Base-by-base conservation (phyloP, 2,888 invertebrate species). In the Thecocarcelia acutangulata region DNA sequence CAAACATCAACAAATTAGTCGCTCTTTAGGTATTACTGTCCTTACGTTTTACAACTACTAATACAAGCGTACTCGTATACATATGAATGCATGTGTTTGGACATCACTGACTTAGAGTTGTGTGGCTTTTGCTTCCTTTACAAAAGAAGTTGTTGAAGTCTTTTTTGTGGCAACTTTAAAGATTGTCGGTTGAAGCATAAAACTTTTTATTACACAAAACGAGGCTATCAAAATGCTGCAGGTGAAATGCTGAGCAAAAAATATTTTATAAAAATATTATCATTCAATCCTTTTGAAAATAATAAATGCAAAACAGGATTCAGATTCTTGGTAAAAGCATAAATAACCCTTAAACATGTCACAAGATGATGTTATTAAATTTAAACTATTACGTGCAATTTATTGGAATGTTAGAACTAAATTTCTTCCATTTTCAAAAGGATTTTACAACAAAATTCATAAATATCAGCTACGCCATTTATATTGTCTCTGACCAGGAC, bases 221-320 rank as follows among this genome's bases (percentile, higher is more conserved):
- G 54, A 50, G 70, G 64, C 48, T 54, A 78, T 72, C 63, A 58
- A 64, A 78, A 48, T 52, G 78, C 78, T 72, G 64, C 78, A 78
- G 72, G 70, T 78, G 70, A 72, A 72, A 37, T 58, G 50, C 48
- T 50, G 19, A 54, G 50, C 48, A 44, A 64, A 56, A 66, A 46
- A 28, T 28, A 28, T 28, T 28, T 28, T 15, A n/a, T 15, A 33
- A n/a, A 28, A 44, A 11, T n/a, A 50, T 19, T 24, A 19, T n/a
- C 48, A 63, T 48, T 33, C 24, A 61, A 64, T 46, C 54, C 6
- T 64, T 13, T 4, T 28, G 40, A 69, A 46, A 54, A 44, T 37
- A 33, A 44, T 13, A 58, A 58, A 52, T 17, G 17, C 50, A 24
- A n/a, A 4, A 33, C n/a, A n/a, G n/a, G n/a, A n/a, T n/a, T n/a